phyloP scores from a whole-genome alignment of 2,797 vertebrate genomes.

The Melopsittacus undulatus region DNA sequence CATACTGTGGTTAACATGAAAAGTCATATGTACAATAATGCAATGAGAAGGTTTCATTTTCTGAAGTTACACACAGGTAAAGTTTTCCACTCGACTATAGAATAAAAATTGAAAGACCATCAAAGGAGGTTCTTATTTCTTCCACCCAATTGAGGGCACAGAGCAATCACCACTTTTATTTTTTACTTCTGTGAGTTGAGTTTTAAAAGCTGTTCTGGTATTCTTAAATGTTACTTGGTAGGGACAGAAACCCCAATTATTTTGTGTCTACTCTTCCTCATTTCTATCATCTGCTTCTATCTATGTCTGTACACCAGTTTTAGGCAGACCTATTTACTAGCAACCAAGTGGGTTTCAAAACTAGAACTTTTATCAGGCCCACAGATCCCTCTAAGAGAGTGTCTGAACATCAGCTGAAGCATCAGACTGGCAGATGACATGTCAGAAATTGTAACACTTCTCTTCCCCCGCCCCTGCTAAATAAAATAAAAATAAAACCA shows the following conservation, averaged over 20 bases:
- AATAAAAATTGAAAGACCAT: background rate
- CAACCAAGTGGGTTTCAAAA: background rate
- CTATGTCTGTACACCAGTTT: background rate
- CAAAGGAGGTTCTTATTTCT: background rate
- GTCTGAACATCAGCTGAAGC: background rate
- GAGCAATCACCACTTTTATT: background rate
- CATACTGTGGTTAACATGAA: background rate
- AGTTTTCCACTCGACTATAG: background rate
- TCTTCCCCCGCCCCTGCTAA: background rate
- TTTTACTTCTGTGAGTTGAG: background rate
- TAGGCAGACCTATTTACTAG: background rate
- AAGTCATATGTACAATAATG: background rate
- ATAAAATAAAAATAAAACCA: slow-evolving; percentile 17
- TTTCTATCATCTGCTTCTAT: background rate
- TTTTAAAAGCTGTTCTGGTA: background rate
- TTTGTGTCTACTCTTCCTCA: background rate
- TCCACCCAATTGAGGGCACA: background rate
- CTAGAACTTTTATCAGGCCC: background rate
- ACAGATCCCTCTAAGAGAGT: background rate
- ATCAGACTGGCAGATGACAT: background rate
- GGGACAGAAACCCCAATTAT: background rate
- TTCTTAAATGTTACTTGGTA: background rate
- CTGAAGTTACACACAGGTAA: background rate
- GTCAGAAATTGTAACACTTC: background rate
- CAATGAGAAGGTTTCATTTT: background rate